These are phyloP conservation scores for Notolabrus celidotus DNA, from an alignment of 2,797 vertebrate species.

Conservation along the genomic window DNA sequence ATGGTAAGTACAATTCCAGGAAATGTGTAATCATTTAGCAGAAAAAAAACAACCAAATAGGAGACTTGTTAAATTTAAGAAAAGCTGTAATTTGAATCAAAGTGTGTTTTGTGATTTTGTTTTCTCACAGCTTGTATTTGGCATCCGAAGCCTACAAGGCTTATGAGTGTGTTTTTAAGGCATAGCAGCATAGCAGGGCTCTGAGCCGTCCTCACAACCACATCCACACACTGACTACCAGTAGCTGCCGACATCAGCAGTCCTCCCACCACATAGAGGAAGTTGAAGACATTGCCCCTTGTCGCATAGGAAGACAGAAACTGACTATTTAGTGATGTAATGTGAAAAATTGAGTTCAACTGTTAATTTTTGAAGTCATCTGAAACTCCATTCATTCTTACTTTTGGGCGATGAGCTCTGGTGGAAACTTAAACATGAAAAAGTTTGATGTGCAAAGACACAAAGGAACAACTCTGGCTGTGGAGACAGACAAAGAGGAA, in stretches of 20 bases:
- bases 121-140: not conserved
- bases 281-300: slow-evolving; percentile 30
- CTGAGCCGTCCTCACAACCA: slow-evolving; percentile 30
- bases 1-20: too few relatives aligned
- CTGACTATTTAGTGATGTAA: not conserved
- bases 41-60: too few relatives aligned
- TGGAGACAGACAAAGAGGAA: not conserved
- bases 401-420: slow-evolving; percentile 34
- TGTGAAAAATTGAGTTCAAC: not conserved
- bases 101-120: not conserved
- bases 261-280: slow-evolving; percentile 43
- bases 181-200: slow-evolving; percentile 22
- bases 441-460: not conserved
- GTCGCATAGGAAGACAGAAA: not conserved
- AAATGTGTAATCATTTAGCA: too few relatives aligned
- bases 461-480: not conserved
- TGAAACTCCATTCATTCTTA: slow-evolving; percentile 7
- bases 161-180: slow-evolving; percentile 27
- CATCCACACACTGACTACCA: slow-evolving; percentile 40
- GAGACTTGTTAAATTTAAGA: too few relatives aligned
- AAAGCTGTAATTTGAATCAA: too few relatives aligned
- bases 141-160: slow-evolving; percentile 19
- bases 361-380: not conserved
- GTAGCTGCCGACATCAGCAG: slow-evolving; percentile 51
- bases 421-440: slow-evolving; percentile 41